Base-by-base conservation (phyloP, 2,888 invertebrate genomes). In the Cantharis flavilabris region DNA sequence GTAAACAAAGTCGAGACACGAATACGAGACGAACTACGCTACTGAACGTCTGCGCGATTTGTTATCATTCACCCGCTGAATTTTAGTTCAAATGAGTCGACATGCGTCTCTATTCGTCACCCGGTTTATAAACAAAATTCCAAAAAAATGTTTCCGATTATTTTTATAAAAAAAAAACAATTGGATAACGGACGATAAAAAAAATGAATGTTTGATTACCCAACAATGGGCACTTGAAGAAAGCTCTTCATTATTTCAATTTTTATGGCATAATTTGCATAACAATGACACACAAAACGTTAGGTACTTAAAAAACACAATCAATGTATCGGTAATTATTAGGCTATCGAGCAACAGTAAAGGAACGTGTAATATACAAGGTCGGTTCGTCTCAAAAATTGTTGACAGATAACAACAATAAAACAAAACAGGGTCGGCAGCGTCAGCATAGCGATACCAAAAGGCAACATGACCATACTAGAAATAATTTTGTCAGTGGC, bases 1-100 rank as follows among this genome's bases (percentile, higher is more conserved):
- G 71, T 71, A 71, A 71, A 71, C 71, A 71, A 71, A 62, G 18
- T 7, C 71, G 26, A 26, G 65, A 20, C 9, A 13, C 65, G 65
- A 67, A 67, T 67, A 23, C 65, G 18, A 67, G 20, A 20, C 65
- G 49, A 49, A 49, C 49, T 49, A 49, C 49, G 26, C 65, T 67
- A 67, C 65, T 23, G 23, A 67, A n/a, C n/a, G 33, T 71, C 62
- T 20, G 71, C 33, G 62, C 71, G 26, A 67, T 67, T 26, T 26
- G 65, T 67, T 67, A 49, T 49, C 49, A 49, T 49, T 49, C 49
- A 49, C 49, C 49, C 49, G 49, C 49, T 49, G 49, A 49, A 49
- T 49, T n/a, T 49, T 49, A 49, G 49, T 49, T 49, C 49, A 49
- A 49, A 49, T 49, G 49, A 49, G 49, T 49, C 49, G 49, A 5